A percentile compares a stretch with the other conserved stretches of the same genome.
These are phyloP conservation scores for Luperina testacea DNA, from an alignment of 2,888 invertebrate species.

Conservation along the genomic window DNA sequence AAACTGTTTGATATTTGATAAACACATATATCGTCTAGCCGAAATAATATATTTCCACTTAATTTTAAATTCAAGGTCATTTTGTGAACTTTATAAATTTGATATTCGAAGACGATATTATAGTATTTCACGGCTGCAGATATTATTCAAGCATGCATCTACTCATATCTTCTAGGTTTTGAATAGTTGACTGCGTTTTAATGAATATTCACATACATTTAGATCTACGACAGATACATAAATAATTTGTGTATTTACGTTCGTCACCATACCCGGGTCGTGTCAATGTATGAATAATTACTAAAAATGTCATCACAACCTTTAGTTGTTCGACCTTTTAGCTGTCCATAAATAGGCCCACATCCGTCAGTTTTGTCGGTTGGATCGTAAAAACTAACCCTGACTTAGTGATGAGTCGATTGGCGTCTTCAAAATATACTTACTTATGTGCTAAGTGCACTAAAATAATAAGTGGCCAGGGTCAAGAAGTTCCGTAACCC, in stretches of 20 bases:
- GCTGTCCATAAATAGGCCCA: slow-evolving; percentile 53
- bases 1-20: neutral
- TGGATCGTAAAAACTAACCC: slow-evolving; percentile 53
- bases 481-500: slow-evolving; percentile 48
- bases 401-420: slow-evolving; percentile 61
- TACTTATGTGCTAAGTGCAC: slow-evolving; percentile 62
- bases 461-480: slow-evolving; percentile 58
- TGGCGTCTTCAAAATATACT: slow-evolving; percentile 34
- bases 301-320: slow-evolving; percentile 52
- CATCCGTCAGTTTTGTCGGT: slow-evolving; percentile 61
- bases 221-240: slow-evolving; percentile 49
- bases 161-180: slow-evolving; percentile 13
- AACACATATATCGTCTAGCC: neutral
- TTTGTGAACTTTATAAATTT: slow-evolving; percentile 36
- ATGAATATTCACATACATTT: slow-evolving; percentile 54
- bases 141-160: slow-evolving; percentile 8
- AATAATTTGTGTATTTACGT: slow-evolving; percentile 28
- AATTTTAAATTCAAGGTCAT: slow-evolving; percentile 30
- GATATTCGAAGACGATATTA: slow-evolving; percentile 12
- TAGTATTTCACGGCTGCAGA: slow-evolving; percentile 14
- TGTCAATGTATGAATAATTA: slow-evolving; percentile 50
- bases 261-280: slow-evolving; percentile 18
- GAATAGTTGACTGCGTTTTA: neutral
- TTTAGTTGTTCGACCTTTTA: slow-evolving; percentile 63
- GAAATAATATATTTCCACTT: slow-evolving; percentile 11